These are phyloP conservation scores for Venustaconcha ellipsiformis DNA, from an alignment of 1,140 invertebrate genomes.

Conservation along the genomic window DNA sequence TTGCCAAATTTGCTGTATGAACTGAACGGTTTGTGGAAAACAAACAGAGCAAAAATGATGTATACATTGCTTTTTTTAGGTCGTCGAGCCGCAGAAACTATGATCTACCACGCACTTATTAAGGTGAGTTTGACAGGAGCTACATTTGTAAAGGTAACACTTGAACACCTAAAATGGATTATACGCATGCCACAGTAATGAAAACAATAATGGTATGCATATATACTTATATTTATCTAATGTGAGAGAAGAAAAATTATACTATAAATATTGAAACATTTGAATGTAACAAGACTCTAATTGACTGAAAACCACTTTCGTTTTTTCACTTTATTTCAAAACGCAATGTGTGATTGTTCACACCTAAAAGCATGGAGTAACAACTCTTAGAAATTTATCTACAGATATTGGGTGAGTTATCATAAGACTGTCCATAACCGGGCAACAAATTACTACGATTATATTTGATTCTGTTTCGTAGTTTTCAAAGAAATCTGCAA, in stretches of 20 bases:
- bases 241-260: background rate
- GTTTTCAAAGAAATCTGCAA: too few relatives aligned
- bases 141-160: background rate
- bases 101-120: slow-evolving; percentile 47
- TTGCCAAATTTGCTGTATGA: background rate
- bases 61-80: slow-evolving; percentile 30
- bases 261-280: too few relatives aligned
- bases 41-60: background rate
- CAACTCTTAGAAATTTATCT: too few relatives aligned
- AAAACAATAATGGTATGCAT: background rate
- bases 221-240: too few relatives aligned
- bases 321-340: slow-evolving; percentile 4
- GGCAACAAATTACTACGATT: too few relatives aligned
- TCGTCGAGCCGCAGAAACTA: slow-evolving; percentile 47
- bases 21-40: background rate
- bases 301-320: background rate
- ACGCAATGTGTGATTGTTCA: background rate
- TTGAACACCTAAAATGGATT: background rate
- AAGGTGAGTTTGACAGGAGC: slow-evolving; percentile 35
- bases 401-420: too few relatives aligned
- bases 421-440: too few relatives aligned
- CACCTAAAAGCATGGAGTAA: too few relatives aligned
- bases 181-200: background rate
- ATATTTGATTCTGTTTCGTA: too few relatives aligned
- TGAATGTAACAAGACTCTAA: background rate